phyloP scores from a whole-genome alignment of 2,888 invertebrate species.

The Monopis laevigella region DNA sequence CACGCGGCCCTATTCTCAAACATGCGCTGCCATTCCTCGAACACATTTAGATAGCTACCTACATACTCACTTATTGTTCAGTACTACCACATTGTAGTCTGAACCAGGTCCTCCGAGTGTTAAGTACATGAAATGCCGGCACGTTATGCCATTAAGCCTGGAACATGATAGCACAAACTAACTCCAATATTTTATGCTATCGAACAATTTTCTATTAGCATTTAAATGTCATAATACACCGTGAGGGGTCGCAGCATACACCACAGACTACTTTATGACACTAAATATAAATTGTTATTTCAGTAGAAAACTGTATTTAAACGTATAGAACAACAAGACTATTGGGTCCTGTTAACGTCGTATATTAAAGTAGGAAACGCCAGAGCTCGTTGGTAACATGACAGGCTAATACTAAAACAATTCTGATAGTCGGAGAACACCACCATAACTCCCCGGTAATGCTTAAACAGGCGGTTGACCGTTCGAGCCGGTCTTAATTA shows the following conservation, averaged over 20 bases:
- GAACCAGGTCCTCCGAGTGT: not conserved
- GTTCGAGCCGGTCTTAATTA: constrained; percentile 55
- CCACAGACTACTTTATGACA: too few species aligned
- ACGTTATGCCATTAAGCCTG: constrained; percentile 4
- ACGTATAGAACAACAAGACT: too few species aligned
- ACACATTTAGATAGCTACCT: constrained; percentile 1
- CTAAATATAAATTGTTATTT: too few species aligned
- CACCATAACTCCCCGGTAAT: constrained; percentile 48
- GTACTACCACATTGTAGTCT: constrained; percentile 4
- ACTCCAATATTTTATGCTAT: constrained; percentile 3
- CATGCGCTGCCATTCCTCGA: constrained; percentile 4
- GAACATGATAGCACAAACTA: not conserved
- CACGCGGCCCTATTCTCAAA: constrained; percentile 6
- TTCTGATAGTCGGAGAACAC: constrained; percentile 42
- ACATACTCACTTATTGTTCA: not conserved
- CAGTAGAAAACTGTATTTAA: too few species aligned
- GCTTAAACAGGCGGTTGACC: constrained; percentile 36
- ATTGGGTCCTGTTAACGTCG: too few species aligned
- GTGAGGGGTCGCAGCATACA: too few species aligned
- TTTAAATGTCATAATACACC: constrained; percentile 5
- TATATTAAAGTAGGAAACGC: constrained; percentile 8
- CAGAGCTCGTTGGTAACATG: constrained; percentile 28
- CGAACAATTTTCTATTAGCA: not conserved
- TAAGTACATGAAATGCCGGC: constrained; percentile 2
- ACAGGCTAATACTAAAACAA: constrained; percentile 41